Evolutionary conservation across 1,140 invertebrate species (phyloP), one percentile per base, ranked within the genome.

Genomic region (Gonatopus flavifemur): DNA sequence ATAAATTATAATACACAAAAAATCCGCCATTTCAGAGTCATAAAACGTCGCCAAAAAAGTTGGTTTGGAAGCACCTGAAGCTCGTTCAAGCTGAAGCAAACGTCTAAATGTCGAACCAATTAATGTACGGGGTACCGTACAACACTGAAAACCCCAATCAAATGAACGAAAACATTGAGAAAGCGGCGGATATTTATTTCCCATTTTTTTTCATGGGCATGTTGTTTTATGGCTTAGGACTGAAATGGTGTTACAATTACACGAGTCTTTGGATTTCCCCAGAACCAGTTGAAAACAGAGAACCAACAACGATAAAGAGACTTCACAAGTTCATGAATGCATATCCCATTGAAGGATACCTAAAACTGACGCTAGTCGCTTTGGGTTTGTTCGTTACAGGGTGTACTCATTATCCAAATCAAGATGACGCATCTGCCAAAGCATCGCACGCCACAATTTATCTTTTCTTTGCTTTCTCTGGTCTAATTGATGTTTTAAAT

Each of bases 361-460:
- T 74, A 3, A 72, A 74, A 52, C 35, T 74, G 12, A 61, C 72
- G 24, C 65, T 65, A 6, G 68, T 69, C 7, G 67, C 62, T 0
- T 25, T 72, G 28, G 71, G 71, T 18, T 44, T 74, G 10, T 42
- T 54, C 16, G 64, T 66, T 31, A 72, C 68, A 2, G 46, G 72
- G 21, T 59, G 51, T 2, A 61, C 62, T 25, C 65, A 61, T 16
- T 35, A 67, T 10, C 53, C 62, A 20, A 59, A 68, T 37, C 47
- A 43, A 32, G 62, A 52, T 9, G 57, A 45, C 13, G 63, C 63
- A 1, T 70, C 66, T 9, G 67, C 58, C 7, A 73, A 77, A 62
- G 73, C 77, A 25, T 60, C 74, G 4, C 65, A 76, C 40, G 74
- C 75, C 3, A 77, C 76, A 6, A 70, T 77, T 18, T 78, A 78